phyloP scores from a whole-genome alignment of 2,888 invertebrate genomes.

The Adineta ricciae region DNA sequence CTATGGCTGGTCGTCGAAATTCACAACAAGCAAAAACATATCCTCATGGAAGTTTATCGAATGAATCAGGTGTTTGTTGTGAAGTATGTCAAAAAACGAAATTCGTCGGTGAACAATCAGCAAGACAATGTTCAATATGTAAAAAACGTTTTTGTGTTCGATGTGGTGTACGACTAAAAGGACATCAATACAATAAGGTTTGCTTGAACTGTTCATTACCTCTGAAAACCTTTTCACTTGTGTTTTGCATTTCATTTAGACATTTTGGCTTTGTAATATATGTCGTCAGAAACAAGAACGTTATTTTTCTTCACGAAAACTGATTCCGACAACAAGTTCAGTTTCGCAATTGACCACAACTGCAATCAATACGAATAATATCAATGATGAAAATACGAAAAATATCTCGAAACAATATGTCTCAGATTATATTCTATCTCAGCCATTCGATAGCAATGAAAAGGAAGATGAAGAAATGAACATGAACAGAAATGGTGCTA shows the following conservation, averaged over 20 bases:
- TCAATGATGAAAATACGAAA: background rate
- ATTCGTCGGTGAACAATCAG: slow-evolving; percentile 25
- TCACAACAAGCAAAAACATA: slow-evolving; percentile 17
- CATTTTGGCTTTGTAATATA: slow-evolving; percentile 95
- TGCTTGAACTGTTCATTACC: background rate
- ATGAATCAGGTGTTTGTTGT: slow-evolving; percentile 31
- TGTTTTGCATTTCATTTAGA: slow-evolving; percentile 57
- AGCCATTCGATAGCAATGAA: slow-evolving; percentile 14
- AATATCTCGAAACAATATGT: slow-evolving; percentile 12
- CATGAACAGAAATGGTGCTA: background rate
- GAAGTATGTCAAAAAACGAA: slow-evolving; percentile 33
- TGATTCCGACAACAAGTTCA: background rate
- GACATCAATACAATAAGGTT: slow-evolving; percentile 4
- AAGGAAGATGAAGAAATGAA: background rate
- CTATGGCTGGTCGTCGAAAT: background rate
- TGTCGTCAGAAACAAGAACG: slow-evolving; percentile 93
- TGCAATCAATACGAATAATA: background rate
- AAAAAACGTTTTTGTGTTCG: slow-evolving; percentile 32
- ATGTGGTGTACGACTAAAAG: slow-evolving; percentile 24
- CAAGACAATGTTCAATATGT: slow-evolving; percentile 28
- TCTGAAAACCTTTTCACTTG: slow-evolving; percentile 6
- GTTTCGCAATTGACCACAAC: slow-evolving; percentile 12
- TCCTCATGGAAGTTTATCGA: background rate
- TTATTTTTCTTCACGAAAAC: background rate
- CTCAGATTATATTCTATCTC: slow-evolving; percentile 6